phyloP scores from a whole-genome alignment of 2,113 vertebrate genomes.

The Prochilodus magdalenae region DNA sequence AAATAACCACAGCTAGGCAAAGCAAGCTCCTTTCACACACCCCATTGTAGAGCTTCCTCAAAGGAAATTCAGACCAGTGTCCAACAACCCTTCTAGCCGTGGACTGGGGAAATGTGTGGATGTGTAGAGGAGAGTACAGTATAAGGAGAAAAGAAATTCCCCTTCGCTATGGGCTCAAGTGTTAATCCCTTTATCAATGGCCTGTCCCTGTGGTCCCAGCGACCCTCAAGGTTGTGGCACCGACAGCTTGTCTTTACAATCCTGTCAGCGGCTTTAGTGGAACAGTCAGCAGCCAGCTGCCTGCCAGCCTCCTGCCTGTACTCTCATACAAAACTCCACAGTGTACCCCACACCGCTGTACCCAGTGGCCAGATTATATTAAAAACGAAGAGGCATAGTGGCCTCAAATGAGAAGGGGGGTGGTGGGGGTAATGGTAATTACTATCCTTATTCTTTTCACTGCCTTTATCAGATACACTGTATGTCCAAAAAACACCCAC shows the following conservation, averaged over 20 bases:
- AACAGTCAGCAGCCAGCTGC: slow-evolving; percentile 66
- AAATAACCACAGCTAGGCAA: background rate
- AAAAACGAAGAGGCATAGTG: too few relatives aligned
- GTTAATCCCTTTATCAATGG: slow-evolving; percentile 60
- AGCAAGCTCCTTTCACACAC: background rate
- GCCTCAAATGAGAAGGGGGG: too few relatives aligned
- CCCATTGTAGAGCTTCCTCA: slow-evolving; percentile 1
- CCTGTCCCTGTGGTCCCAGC: slow-evolving; percentile 51
- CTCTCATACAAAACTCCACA: slow-evolving; percentile 34
- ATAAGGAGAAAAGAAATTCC: slow-evolving; percentile 17
- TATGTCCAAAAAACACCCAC: too few relatives aligned
- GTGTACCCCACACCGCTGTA: background rate
- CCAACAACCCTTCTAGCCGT: background rate
- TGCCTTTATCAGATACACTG: too few relatives aligned
- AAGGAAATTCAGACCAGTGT: slow-evolving; percentile 6
- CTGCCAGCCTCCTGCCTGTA: slow-evolving; percentile 66
- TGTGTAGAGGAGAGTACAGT: slow-evolving; percentile 18
- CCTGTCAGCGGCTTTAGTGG: slow-evolving; percentile 72
- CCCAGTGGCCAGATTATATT: background rate
- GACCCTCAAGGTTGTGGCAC: slow-evolving; percentile 71
- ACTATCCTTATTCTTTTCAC: too few relatives aligned
- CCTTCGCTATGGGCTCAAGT: slow-evolving; percentile 34
- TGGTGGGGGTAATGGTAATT: too few relatives aligned
- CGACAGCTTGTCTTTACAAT: slow-evolving; percentile 77
- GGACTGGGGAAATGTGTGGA: background rate